phyloP scores from a whole-genome alignment of 2,888 invertebrate genomes.

The Drosophila niveifrons region DNA sequence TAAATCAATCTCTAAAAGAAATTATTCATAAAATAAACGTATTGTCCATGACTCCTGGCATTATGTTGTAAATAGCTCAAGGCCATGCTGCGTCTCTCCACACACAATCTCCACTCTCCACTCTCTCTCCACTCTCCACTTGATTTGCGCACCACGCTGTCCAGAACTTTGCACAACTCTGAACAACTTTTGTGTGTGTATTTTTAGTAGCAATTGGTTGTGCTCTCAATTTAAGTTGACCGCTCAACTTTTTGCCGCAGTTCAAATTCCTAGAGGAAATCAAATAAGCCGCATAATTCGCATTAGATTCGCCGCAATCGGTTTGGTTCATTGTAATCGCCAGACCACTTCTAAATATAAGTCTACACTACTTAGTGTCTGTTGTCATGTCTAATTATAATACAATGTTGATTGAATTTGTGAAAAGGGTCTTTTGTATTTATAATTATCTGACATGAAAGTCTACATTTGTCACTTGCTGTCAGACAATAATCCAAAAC shows the following conservation, averaged over 20 bases:
- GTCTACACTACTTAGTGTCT: background rate
- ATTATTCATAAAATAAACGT: constrained; percentile 27
- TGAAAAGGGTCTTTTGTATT: background rate
- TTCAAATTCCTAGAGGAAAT: constrained; percentile 14
- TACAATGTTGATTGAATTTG: background rate
- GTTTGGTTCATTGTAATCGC: constrained; percentile 1
- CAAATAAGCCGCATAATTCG: constrained; percentile 25
- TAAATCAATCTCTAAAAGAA: constrained; percentile 10
- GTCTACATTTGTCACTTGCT: constrained; percentile 5
- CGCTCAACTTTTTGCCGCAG: constrained; percentile 19
- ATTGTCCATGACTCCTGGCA: constrained; percentile 6
- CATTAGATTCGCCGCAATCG: background rate
- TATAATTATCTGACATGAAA: background rate
- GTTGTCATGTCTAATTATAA: background rate
- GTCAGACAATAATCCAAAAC: no score
- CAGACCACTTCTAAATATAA: constrained; percentile 1
- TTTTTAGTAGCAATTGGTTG: constrained; percentile 20
- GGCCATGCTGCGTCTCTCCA: background rate
- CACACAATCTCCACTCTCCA: no score
- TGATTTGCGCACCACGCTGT: background rate
- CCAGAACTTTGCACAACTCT: constrained; percentile 10
- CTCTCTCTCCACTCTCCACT: no score
- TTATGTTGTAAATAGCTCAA: constrained; percentile 24
- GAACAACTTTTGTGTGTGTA: constrained; percentile 3
- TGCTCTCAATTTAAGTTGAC: constrained; percentile 34